A percentile compares a stretch with the other conserved stretches of the same genome.
These are phyloP conservation scores for Rallus limicola DNA, from an alignment of 2,113 vertebrate species.

Conservation along the genomic window DNA sequence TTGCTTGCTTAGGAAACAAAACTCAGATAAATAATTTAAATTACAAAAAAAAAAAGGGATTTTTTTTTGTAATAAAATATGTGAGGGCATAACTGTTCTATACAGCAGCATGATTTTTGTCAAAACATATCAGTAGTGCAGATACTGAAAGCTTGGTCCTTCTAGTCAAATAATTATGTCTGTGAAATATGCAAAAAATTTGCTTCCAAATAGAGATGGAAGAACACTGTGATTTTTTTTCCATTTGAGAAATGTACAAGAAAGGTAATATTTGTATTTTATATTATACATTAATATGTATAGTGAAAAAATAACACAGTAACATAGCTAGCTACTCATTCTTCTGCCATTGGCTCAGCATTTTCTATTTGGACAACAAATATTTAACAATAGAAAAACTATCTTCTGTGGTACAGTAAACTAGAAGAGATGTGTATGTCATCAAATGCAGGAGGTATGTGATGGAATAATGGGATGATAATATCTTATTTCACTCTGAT, in stretches of 20 bases:
- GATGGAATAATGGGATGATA: slow-evolving; percentile 68
- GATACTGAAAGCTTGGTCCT: not conserved
- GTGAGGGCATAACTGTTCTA: not conserved
- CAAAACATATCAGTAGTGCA: not conserved
- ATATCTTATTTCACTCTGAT: slow-evolving; percentile 68
- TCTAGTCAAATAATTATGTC: not conserved
- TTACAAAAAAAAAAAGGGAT: fast-evolving
- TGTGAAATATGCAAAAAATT: not conserved
- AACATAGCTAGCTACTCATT: not conserved
- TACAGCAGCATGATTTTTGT: not conserved
- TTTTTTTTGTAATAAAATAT: not conserved
- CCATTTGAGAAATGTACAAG: not conserved
- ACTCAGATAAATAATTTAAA: not conserved
- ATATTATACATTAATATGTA: not conserved
- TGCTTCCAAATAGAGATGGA: not conserved
- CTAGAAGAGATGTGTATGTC: not conserved
- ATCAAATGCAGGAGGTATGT: slow-evolving; percentile 31
- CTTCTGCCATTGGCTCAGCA: not conserved
- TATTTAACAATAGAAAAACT: slow-evolving; percentile 46
- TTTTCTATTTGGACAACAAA: slow-evolving; percentile 16
- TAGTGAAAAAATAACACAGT: not conserved
- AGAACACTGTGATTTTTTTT: not conserved
- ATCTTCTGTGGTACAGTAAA: not conserved
- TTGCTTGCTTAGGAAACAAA: not conserved
- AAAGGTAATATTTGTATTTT: not conserved